Percentiles rank a stretch among this genome's conserved stretches.
Evolutionary conservation across 1,140 invertebrate species (phyloP).

Genomic region (Pomacea maculata): DNA sequence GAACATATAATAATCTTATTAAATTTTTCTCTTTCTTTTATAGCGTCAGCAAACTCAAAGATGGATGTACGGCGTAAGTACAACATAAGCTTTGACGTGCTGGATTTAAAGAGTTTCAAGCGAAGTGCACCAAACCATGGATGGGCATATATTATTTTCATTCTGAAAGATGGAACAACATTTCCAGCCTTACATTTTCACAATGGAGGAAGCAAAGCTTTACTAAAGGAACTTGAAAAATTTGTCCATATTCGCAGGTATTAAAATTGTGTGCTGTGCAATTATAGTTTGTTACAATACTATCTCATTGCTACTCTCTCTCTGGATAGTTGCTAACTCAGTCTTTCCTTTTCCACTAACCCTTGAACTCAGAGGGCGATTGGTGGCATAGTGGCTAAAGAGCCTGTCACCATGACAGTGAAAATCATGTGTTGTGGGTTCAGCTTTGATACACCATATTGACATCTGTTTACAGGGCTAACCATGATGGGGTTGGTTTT

Average conservation of each 20-base stretch:
- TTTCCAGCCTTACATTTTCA: conserved; percentile 87
- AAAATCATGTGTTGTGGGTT: too few species aligned
- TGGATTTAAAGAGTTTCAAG: conserved; percentile 67
- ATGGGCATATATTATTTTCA: conserved; percentile 66
- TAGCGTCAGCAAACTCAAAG: conserved; percentile 49
- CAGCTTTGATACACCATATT: too few species aligned
- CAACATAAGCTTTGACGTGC: conserved; percentile 65
- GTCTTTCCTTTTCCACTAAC: too few species aligned
- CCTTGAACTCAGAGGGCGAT: too few species aligned
- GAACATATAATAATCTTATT: background rate
- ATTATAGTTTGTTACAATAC: too few species aligned
- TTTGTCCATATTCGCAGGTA: conserved; percentile 67
- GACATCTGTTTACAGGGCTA: too few species aligned
- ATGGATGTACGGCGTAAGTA: conserved; percentile 58
- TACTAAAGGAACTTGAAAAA: conserved; percentile 71
- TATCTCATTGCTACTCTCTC: too few species aligned
- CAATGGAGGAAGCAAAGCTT: conserved; percentile 82
- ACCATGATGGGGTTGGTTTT: too few species aligned
- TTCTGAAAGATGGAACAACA: conserved; percentile 74
- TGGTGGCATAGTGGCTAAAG: too few species aligned
- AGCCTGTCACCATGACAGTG: too few species aligned
- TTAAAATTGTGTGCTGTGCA: background rate
- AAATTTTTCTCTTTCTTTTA: conserved; percentile 18
- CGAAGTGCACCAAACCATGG: conserved; percentile 57
- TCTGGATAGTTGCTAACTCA: too few species aligned